Evolutionary conservation across 2,797 vertebrate genomes (phyloP), one percentile per base, ranked within the genome.

Genomic region (Myoxocephalus aenaeus): DNA sequence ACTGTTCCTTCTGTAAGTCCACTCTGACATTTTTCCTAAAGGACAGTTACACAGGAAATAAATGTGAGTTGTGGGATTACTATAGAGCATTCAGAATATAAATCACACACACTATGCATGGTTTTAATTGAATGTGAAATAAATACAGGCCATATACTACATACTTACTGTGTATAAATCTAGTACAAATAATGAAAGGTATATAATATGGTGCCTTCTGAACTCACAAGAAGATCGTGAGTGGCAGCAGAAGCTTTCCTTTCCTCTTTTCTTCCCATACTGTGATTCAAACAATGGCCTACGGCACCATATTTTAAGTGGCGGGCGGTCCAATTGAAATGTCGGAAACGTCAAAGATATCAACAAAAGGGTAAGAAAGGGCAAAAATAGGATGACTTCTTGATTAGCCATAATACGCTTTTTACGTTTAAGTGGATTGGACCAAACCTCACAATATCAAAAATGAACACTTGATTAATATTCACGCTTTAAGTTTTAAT

Each of bases 1-100:
- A 93, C 89, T 92, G 92, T 92, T 93, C 90, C 91, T 87, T 92
- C 92, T 94, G 92, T 90, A 86, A 87, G 84, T 76, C 70, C 82
- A 77, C 64, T 72, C 84, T 88, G 84, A 89, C 81, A 85, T 89
- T 89, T 89, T 83, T 85, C 85, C 77, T 81, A 71, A 83, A 86
- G 85, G 83, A 84, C 80, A 87, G 82, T 86, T 81, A 74, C 74
- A 84, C 75, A 86, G 72, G 74, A 87, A 86, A 86, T 77, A 77
- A 79, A 82, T 65, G 62, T 56, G 46, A 79, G 65, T 76, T 51
- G 58, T 74, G 76, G 80, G 63, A 79, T 84, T 73, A 62, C 62
- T 62, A 79, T 70, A 51, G 17, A 65, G 17, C 68, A 78, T 68
- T 68, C 48, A 64, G 65, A 63, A 77, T 63, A 75, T 83, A 76